phyloP scores from a whole-genome alignment of 2,888 invertebrate species.

The Rosalia funebris region DNA sequence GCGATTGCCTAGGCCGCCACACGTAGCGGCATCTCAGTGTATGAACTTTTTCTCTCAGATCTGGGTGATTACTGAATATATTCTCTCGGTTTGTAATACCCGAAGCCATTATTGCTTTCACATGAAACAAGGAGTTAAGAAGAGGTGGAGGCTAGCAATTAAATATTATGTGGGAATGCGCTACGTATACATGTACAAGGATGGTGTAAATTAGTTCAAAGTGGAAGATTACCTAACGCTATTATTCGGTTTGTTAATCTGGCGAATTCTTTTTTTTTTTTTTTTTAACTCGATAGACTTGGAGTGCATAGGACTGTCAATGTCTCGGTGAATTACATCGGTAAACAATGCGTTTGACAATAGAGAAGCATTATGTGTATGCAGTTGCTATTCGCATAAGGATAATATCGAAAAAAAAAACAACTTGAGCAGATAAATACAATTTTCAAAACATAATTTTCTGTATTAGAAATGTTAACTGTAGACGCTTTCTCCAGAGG shows the following conservation, averaged over 20 bases:
- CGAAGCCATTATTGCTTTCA: constrained; percentile 25
- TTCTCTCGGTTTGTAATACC: constrained; percentile 1
- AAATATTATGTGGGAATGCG: background rate
- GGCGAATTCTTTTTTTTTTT: no score
- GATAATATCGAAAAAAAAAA: no score
- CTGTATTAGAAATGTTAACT: no score
- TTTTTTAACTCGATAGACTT: no score
- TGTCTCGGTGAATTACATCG: no score
- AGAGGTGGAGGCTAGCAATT: constrained; percentile 21
- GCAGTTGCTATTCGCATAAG: no score
- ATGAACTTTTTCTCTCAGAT: constrained; percentile 15
- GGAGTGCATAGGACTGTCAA: no score
- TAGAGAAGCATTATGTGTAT: no score
- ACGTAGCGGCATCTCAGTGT: constrained; percentile 19
- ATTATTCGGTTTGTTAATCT: constrained; percentile 8
- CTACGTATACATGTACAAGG: constrained; percentile 9
- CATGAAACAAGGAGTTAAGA: constrained; percentile 18
- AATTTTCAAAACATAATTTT: no score
- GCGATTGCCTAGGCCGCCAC: background rate
- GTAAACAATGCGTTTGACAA: no score
- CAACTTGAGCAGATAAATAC: no score
- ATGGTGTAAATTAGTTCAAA: background rate
- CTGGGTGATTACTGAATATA: constrained; percentile 8
- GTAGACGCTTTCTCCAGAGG: no score
- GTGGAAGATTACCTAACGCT: constrained; percentile 4